These are phyloP conservation scores for Neelides sp. DNA, from an alignment of 1,140 invertebrate genomes.

Conservation along the genomic window DNA sequence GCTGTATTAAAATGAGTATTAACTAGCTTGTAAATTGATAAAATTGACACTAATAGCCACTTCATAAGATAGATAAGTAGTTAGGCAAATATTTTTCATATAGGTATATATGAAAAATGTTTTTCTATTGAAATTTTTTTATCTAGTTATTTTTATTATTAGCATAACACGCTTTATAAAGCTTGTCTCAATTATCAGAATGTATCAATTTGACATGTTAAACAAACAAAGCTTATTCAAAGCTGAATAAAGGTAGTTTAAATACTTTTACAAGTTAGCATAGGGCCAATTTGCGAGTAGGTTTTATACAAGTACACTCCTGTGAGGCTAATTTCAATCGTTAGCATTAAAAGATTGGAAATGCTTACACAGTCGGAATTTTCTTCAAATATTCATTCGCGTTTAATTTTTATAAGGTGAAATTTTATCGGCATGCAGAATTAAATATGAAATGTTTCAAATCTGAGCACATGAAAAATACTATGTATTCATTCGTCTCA, in stretches of 20 bases:
- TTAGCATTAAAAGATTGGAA: neutral
- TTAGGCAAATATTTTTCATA: too few species aligned
- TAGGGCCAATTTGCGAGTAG: neutral
- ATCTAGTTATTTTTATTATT: too few species aligned
- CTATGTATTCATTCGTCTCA: neutral
- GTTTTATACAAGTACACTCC: neutral
- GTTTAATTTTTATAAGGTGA: neutral
- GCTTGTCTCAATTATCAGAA: too few species aligned
- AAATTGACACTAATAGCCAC: too few species aligned
- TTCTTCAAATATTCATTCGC: neutral
- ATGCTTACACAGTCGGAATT: neutral
- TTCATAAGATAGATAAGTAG: too few species aligned
- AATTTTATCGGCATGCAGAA: conserved; percentile 2
- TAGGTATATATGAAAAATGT: too few species aligned
- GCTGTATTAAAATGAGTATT: too few species aligned
- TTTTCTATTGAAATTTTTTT: too few species aligned
- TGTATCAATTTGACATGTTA: neutral
- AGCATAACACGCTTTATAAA: too few species aligned
- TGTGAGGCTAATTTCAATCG: neutral
- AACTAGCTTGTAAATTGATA: too few species aligned
- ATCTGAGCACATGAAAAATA: neutral
- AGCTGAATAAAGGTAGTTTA: neutral
- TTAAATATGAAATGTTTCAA: neutral
- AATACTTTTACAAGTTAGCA: neutral
- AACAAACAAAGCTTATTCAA: neutral